These are phyloP conservation scores for Nemopilema nomurai DNA, from an alignment of 30 jellyfish, hydroid and myxozoan species.

Conservation along the genomic window DNA sequence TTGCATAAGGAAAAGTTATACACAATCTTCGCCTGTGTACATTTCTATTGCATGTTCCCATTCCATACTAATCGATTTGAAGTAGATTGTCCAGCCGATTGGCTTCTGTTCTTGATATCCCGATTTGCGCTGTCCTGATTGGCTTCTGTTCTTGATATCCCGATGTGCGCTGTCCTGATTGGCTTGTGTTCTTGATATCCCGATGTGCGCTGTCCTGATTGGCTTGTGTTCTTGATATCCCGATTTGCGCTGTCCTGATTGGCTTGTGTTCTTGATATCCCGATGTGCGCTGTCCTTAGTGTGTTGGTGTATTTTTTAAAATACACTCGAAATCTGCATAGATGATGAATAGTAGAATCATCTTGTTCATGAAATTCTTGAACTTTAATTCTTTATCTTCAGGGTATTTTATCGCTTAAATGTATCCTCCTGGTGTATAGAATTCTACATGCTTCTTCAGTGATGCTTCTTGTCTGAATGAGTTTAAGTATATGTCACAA, in stretches of 20 bases:
- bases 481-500: neutral
- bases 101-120: slow-evolving; percentile 31
- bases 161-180: too few species aligned
- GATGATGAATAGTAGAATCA: neutral
- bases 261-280: too few species aligned
- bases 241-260: too few species aligned
- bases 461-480: slow-evolving; percentile 1
- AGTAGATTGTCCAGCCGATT: slow-evolving; percentile 45
- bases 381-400: slow-evolving; percentile 17
- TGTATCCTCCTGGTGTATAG: slow-evolving; percentile 35
- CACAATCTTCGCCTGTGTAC: slow-evolving; percentile 50
- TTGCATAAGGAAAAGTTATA: slow-evolving; percentile 25
- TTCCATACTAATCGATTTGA: slow-evolving; percentile 29
- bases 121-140: slow-evolving; percentile 4
- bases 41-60: slow-evolving; percentile 23
- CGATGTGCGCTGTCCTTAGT: too few species aligned
- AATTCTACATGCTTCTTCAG: slow-evolving; percentile 17
- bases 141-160: too few species aligned
- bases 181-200: too few species aligned
- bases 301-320: slow-evolving; percentile 1
- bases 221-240: too few species aligned
- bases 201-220: too few species aligned
- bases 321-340: neutral
- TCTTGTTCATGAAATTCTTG: slow-evolving; percentile 30
- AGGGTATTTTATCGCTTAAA: slow-evolving; percentile 53